phyloP scores from a whole-genome alignment of 2,113 vertebrate genomes.

The Melanerpes formicivorus region DNA sequence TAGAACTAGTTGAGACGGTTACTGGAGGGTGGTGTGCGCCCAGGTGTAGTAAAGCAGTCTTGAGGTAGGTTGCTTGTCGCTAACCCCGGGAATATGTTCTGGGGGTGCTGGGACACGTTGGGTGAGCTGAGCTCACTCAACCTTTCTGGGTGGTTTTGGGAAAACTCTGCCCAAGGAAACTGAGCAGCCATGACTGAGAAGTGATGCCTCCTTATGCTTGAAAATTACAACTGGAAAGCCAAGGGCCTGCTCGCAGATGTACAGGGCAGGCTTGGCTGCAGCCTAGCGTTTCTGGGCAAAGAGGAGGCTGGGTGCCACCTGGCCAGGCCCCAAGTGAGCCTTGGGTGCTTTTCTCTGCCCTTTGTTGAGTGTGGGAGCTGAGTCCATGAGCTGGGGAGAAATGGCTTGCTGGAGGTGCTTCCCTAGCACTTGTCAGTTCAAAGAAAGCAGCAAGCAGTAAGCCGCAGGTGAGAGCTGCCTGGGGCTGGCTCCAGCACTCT shows the following conservation, averaged over 20 bases:
- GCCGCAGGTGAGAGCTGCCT: not conserved
- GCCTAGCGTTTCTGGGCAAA: not conserved
- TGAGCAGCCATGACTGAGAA: not conserved
- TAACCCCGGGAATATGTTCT: not conserved
- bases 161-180: not conserved
- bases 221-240: not conserved
- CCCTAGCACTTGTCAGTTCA: not conserved
- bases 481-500: fast-evolving
- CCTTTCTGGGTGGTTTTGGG: not conserved
- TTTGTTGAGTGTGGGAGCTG: not conserved
- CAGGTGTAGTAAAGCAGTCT: conserved; percentile 26
- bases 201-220: fast-evolving
- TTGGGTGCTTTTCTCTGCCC: not conserved
- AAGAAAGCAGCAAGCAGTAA: not conserved
- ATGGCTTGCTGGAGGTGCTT: not conserved
- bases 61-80: not conserved
- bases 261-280: not conserved
- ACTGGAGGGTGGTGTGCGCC: not conserved
- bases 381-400: not conserved
- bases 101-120: not conserved
- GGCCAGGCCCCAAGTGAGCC: not conserved
- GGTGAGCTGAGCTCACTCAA: not conserved
- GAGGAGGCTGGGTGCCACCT: not conserved
- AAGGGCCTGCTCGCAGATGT: not conserved
- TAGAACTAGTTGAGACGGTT: not conserved